Evolutionary conservation across 1,140 invertebrate species (phyloP), one percentile per base, ranked within the genome.

Genomic region (Cecropterus lyciades): DNA sequence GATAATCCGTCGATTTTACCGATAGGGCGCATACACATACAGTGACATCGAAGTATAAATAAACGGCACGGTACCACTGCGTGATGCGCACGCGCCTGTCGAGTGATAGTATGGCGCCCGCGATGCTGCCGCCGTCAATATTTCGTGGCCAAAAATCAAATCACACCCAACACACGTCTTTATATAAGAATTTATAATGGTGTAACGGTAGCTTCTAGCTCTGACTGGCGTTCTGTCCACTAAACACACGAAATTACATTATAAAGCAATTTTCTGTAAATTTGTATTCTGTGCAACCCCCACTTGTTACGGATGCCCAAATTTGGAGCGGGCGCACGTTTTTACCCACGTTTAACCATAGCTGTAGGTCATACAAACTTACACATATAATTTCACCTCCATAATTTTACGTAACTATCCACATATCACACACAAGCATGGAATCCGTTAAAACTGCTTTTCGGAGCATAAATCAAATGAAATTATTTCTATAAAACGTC

Each of bases 101-200:
- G 79, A 69, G 81, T 87, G 87, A 77, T 79, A 55, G 65, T 59
- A 74, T 72, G 73, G 79, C 80, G 83, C 78, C 77, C 72, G 79
- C 77, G 64, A 69, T 65, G 60, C 62, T 71, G 68, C 55, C 52
- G 65, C 67, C 73, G 64, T 37, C 67, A 73, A 59, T 14, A 46
- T 30, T 59, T 46, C 42, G 14, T 20, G 24, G 24, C 42, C 20
- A 16, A 46, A 59, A 46, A 59, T 43, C 53, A 43, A 56, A 24
- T 56, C 33, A 56, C 53, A 42, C 37, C 14, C 20, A 8, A 9
- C 10, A 55, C 33, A 43, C 40, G 40, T 14, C 0, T 43, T 14
- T 40, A 15, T 20, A 17, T 53, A 37, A 33, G 30, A 49, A 49
- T 49, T 49, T 16, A 10, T 37, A 37, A 37, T 37, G 33, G 33